Conservation (phyloP, 2,888 invertebrate genomes). For the Acanthosoma haemorrhoidale region DNA sequence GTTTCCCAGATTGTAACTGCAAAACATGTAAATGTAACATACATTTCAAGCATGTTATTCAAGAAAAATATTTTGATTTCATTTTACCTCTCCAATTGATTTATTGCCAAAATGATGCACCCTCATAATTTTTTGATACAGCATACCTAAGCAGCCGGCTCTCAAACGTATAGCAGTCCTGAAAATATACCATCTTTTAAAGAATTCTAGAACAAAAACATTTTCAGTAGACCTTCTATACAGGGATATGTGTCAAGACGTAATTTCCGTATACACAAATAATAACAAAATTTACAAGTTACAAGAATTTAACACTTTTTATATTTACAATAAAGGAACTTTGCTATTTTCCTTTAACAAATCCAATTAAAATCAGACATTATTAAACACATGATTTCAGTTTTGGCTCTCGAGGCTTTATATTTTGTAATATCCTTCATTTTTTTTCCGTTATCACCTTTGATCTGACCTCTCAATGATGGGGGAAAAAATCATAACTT, state of each 20-base stretch:
- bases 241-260: background rate
- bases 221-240: background rate
- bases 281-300: background rate
- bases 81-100: slow-evolving; percentile 46
- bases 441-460: no score
- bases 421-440: no score
- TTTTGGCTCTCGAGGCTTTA: no score
- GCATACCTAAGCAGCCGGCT: slow-evolving; percentile 45
- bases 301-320: no score
- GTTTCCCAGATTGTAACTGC: no score
- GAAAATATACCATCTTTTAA: slow-evolving; percentile 13
- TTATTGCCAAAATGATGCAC: slow-evolving; percentile 48
- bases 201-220: background rate
- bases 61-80: background rate
- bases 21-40: background rate
- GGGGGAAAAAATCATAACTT: no score
- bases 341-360: no score
- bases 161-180: slow-evolving; percentile 47
- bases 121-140: slow-evolving; percentile 46
- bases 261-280: background rate
- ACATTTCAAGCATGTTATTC: background rate
- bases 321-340: no score
- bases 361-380: no score
- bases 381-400: no score
- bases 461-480: no score